phyloP scores from a whole-genome alignment of 2,113 vertebrate species.

The Rhynchomys soricoides region DNA sequence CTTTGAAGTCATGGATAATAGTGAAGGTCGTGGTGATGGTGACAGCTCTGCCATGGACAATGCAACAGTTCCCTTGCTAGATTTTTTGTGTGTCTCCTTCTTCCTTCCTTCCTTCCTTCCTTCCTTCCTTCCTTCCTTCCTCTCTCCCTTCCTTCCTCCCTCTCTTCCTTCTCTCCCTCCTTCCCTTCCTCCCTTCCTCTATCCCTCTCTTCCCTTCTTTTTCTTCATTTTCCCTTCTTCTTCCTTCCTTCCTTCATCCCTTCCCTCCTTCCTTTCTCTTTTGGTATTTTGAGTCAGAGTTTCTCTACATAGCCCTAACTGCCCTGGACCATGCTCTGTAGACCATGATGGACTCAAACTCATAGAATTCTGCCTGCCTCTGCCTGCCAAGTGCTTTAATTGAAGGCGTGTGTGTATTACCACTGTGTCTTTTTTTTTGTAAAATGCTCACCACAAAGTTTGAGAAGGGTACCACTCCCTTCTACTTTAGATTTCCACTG shows the following conservation, averaged over 20 bases:
- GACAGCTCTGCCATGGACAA: not conserved
- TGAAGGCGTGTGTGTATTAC: not conserved
- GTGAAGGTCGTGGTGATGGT: not conserved
- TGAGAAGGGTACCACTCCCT: not conserved
- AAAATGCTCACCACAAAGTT: not conserved
- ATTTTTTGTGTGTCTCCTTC: not conserved
- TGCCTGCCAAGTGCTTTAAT: not conserved
- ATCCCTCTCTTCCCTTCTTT: not conserved
- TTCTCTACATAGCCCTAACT: not conserved
- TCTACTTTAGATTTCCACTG: not conserved
- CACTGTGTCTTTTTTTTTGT: not conserved
- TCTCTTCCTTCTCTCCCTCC: fast-evolving
- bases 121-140: fast-evolving
- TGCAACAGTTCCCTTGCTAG: not conserved
- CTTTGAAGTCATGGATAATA: not conserved
- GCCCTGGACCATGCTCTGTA: not conserved
- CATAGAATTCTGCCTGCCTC: not conserved
- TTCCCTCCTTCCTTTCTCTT: not conserved
- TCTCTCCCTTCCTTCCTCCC: fast-evolving
- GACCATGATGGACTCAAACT: not conserved
- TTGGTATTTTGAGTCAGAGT: not conserved
- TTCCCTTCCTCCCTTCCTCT: not conserved
- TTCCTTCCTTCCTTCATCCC: too few species aligned
- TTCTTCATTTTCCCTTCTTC: not conserved
- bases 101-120: too few species aligned